These are phyloP conservation scores for Trichogramma evanescens DNA, from an alignment of 2,888 invertebrate species.

Conservation along the genomic window DNA sequence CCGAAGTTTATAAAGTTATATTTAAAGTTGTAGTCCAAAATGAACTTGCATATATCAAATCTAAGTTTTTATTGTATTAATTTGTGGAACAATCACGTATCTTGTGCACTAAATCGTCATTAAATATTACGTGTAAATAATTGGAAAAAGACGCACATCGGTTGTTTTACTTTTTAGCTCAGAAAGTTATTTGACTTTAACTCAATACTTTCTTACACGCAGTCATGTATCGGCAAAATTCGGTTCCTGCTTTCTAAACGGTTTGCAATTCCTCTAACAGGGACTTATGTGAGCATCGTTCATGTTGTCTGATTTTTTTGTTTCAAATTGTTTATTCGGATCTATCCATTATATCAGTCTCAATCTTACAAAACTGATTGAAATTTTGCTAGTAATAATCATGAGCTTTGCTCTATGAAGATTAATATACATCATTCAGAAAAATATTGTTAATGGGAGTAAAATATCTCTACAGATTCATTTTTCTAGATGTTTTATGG, in stretches of 20 bases:
- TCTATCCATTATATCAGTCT: constrained; percentile 3
- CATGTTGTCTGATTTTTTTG: no score
- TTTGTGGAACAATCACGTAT: constrained; percentile 45
- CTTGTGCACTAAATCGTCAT: constrained; percentile 41
- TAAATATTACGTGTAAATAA: constrained; percentile 22
- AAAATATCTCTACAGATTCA: no score
- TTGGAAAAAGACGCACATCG: constrained; percentile 14
- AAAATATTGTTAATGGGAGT: no score
- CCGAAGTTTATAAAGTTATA: no score
- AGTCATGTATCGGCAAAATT: constrained; percentile 11
- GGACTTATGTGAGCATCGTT: no score
- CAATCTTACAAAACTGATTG: no score
- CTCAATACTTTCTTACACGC: not conserved
- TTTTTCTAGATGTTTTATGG: not conserved
- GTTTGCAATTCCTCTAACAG: constrained; percentile 23
- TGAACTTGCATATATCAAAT: constrained; percentile 30
- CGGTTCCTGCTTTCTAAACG: constrained; percentile 22
- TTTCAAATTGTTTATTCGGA: no score
- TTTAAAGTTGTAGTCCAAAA: constrained; percentile 30
- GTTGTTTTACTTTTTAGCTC: not conserved
- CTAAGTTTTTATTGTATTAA: constrained; percentile 32
- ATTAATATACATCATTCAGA: no score
- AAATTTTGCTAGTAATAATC: no score
- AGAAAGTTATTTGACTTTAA: no score
- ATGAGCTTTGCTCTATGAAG: no score